Conservation (phyloP, 2,113 vertebrate genomes). For the Ictalurus punctatus region DNA sequence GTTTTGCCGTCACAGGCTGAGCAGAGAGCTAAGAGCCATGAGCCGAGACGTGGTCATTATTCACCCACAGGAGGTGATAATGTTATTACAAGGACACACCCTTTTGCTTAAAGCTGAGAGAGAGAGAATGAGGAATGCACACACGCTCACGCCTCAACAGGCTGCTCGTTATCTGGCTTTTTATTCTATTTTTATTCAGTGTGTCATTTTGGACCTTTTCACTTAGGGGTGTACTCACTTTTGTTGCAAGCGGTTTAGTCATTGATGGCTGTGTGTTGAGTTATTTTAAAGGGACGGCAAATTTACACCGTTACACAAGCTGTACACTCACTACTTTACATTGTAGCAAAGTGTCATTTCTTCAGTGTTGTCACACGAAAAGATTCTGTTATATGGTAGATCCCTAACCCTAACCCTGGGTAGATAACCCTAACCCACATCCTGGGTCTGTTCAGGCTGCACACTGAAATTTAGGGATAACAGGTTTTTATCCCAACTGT, state of each 20-base stretch:
- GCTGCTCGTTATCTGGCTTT: conserved; percentile 6
- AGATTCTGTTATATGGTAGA: background rate
- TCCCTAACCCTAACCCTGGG: background rate
- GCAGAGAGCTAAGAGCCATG: background rate
- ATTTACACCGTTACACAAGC: too few relatives aligned
- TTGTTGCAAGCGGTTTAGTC: too few relatives aligned
- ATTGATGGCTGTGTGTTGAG: too few relatives aligned
- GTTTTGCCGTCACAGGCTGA: conserved; percentile 33
- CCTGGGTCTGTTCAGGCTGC: background rate
- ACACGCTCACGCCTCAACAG: conserved; percentile 10
- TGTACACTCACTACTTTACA: too few relatives aligned
- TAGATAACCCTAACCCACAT: too few relatives aligned
- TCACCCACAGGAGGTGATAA: conserved; percentile 43
- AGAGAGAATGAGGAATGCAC: conserved; percentile 26
- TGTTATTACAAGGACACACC: conserved; percentile 51
- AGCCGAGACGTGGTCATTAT: conserved; percentile 22
- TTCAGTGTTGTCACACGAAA: too few relatives aligned
- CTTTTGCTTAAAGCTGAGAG: conserved; percentile 23
- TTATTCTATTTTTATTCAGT: background rate
- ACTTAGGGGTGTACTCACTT: too few relatives aligned
- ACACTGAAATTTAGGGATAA: background rate
- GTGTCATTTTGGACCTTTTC: too few relatives aligned
- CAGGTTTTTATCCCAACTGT: background rate
- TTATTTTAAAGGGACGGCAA: too few relatives aligned
- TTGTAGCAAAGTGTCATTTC: too few relatives aligned